These are phyloP conservation scores for Uropsilus gracilis DNA, from an alignment of 2,113 vertebrate species.

Conservation along the genomic window DNA sequence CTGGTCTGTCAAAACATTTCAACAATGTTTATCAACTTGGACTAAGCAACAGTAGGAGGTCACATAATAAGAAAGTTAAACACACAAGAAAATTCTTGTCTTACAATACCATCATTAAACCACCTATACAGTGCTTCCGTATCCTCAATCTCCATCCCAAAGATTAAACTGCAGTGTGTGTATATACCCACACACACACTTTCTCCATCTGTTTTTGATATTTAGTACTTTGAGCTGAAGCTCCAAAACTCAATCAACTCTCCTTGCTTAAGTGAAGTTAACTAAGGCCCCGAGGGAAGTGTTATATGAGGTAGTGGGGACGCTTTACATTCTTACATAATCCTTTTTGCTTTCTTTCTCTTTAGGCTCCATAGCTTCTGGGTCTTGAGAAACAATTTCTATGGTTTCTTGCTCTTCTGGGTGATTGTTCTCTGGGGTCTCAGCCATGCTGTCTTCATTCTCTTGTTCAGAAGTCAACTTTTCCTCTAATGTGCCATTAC, in stretches of 20 bases:
- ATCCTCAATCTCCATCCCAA: neutral
- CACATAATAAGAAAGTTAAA: neutral
- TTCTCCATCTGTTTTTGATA: conserved; percentile 2
- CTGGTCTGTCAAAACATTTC: conserved; percentile 28
- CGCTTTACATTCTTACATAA: conserved; percentile 67
- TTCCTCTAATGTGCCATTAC: conserved; percentile 77
- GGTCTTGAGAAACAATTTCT: conserved; percentile 72
- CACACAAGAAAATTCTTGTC: neutral
- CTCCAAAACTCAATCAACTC: conserved; percentile 19
- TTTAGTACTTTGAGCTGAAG: neutral
- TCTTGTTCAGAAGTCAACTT: conserved; percentile 75
- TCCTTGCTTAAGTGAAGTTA: neutral
- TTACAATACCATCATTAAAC: neutral
- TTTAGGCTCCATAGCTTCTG: conserved; percentile 81
- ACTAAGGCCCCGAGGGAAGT: neutral
- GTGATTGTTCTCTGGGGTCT: conserved; percentile 70
- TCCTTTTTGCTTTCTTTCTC: conserved; percentile 86
- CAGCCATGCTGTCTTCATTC: conserved; percentile 74
- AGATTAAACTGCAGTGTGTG: neutral
- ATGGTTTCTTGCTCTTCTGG: conserved; percentile 79
- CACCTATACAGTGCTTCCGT: neutral
- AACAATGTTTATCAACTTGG: conserved; percentile 5
- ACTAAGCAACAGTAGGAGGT: neutral
- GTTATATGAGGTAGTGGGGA: neutral
- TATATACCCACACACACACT: neutral